These are phyloP conservation scores for Pempheris klunzingeri DNA, from an alignment of 2,797 vertebrate species.

Conservation along the genomic window DNA sequence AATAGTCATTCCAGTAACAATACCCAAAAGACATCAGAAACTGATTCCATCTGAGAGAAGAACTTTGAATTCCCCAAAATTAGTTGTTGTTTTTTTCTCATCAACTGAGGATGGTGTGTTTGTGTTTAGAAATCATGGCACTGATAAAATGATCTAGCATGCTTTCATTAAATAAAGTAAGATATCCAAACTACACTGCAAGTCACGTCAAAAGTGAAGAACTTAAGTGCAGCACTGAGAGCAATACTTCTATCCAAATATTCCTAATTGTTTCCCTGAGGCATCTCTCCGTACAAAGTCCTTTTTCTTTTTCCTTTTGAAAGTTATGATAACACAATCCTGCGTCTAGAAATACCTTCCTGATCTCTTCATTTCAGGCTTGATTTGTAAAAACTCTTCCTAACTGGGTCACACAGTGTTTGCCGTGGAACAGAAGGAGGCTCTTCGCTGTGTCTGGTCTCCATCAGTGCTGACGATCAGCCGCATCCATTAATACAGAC, in stretches of 20 bases:
- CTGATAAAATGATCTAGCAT: neutral
- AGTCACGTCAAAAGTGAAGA: neutral
- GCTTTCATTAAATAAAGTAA: constrained; percentile 5
- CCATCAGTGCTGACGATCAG: neutral
- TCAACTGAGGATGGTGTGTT: neutral
- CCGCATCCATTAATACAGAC: neutral
- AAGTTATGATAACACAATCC: constrained; percentile 6
- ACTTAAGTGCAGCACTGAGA: neutral
- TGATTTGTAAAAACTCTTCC: constrained; percentile 2
- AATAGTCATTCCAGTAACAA: neutral
- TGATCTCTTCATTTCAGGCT: constrained; percentile 9
- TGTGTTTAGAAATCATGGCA: neutral
- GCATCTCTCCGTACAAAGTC: constrained; percentile 3
- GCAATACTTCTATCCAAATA: constrained; percentile 14
- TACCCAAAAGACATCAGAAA: neutral
- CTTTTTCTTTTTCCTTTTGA: constrained; percentile 4
- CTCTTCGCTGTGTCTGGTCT: neutral
- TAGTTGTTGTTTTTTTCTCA: neutral
- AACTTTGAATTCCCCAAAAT: neutral
- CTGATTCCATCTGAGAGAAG: neutral
- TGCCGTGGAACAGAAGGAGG: neutral
- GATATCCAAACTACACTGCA: neutral
- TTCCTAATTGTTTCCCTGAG: constrained; percentile 17
- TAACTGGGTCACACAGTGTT: constrained; percentile 25
- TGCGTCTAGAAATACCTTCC: constrained; percentile 4